Conservation (phyloP, 1,140 invertebrate species). For the Drosophila seguyi region DNA sequence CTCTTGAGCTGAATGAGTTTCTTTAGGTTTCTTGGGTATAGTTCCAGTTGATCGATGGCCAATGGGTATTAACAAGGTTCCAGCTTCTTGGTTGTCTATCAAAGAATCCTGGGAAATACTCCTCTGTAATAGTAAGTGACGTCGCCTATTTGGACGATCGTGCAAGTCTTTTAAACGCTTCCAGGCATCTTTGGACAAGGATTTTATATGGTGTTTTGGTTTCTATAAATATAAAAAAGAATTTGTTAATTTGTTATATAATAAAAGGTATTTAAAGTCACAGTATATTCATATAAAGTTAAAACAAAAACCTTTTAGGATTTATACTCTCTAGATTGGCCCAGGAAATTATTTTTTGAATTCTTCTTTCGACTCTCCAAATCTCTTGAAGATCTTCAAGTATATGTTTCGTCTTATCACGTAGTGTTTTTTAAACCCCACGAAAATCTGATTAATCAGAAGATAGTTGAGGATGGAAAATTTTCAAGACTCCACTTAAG, state of each 20-base stretch:
- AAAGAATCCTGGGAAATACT: constrained; percentile 13
- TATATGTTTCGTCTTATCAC: constrained; percentile 25
- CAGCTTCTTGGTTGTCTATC: constrained; percentile 38
- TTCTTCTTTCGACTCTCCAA: background rate
- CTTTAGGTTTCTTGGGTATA: constrained; percentile 22
- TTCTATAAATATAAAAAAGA: constrained; percentile 29
- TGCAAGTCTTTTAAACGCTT: constrained; percentile 57
- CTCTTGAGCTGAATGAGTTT: background rate
- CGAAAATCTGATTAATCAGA: constrained; percentile 18
- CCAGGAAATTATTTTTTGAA: constrained; percentile 1
- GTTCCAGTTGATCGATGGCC: constrained; percentile 25
- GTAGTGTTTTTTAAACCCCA: background rate
- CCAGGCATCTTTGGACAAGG: constrained; percentile 48
- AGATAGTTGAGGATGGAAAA: constrained; percentile 24
- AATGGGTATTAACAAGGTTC: constrained; percentile 43
- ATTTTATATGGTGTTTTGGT: constrained; percentile 45
- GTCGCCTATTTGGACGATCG: constrained; percentile 31
- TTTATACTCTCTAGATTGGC: background rate
- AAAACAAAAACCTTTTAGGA: background rate
- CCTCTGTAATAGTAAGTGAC: background rate
- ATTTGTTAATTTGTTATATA: background rate
- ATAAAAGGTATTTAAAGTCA: background rate
- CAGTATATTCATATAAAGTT: background rate
- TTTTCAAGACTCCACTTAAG: constrained; percentile 15
- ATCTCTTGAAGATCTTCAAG: constrained; percentile 4